phyloP scores from a whole-genome alignment of 2,797 vertebrate species.

The Pachyuromys duprasi region DNA sequence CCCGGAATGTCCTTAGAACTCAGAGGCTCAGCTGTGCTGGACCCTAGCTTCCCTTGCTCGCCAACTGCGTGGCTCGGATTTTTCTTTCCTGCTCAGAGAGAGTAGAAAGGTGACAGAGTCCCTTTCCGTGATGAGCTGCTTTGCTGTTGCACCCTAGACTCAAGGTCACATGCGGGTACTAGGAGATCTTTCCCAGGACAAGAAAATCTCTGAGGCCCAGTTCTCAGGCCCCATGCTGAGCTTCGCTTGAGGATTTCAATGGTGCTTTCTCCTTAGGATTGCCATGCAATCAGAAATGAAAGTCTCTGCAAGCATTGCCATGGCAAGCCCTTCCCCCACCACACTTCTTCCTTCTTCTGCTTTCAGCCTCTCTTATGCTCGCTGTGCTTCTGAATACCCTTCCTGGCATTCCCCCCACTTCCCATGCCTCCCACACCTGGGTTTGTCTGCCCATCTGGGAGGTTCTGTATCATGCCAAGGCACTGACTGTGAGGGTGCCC shows the following conservation, averaged over 20 bases:
- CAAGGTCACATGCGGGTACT: background rate
- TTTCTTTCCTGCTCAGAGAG: background rate
- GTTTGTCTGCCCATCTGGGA: slow-evolving; percentile 51
- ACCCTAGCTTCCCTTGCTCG: background rate
- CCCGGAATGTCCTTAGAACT: background rate
- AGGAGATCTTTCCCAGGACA: background rate
- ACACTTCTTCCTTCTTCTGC: slow-evolving; percentile 36
- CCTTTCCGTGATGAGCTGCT: background rate
- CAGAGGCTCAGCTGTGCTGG: background rate
- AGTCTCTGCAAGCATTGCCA: slow-evolving; percentile 80
- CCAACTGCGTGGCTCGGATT: background rate
- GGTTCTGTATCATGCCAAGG: background rate
- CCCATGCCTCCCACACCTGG: slow-evolving; percentile 72
- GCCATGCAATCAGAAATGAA: slow-evolving; percentile 82
- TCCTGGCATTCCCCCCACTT: slow-evolving; percentile 66
- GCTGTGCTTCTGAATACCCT: slow-evolving; percentile 78
- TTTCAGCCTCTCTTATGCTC: background rate
- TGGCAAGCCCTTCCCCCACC: slow-evolving; percentile 78
- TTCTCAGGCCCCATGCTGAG: slow-evolving; percentile 51
- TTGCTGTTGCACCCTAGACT: background rate
- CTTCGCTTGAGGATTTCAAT: slow-evolving; percentile 83
- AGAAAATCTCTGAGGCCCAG: background rate
- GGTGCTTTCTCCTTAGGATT: slow-evolving; percentile 82
- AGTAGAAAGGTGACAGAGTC: background rate
- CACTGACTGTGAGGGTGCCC: background rate